Base-by-base conservation (phyloP, 2,888 invertebrate genomes). In the Synanthedon tipuliformis region DNA sequence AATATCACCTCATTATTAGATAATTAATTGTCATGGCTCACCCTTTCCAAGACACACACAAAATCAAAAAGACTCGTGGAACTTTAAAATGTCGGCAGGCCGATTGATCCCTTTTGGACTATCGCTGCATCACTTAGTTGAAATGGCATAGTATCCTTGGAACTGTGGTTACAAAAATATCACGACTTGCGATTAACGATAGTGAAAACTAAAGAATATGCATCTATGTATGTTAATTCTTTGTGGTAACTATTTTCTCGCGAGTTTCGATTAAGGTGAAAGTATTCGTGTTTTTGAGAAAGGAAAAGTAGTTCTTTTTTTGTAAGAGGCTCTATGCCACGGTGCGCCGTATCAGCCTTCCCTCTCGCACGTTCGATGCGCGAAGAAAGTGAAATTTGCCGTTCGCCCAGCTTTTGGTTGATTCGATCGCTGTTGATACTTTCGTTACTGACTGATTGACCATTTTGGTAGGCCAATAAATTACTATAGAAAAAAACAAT, bases 261-360 rank as follows among this genome's bases (percentile, higher is more conserved):
- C 67, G 64, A 65, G 75, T 79, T 81, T 81, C 73, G 79, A 77
- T 73, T 66, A 65, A 69, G 81, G 86, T 78, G 86, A 86, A 86
- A 86, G 86, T 84, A 77, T 72, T 78, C 74, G 72, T 73, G 70
- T 82, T 50, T 81, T 85, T 82, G 78, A 81, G 86, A 85, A 86
- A 85, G 85, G 78, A 84, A 84, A 84, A 83, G 85, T 82, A 77
- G 78, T 75, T 81, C 82, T 84, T 84, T 80, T 80, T 76, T 76
- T 67, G 72, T 68, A 70, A 71, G 75, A 72, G 69, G 75, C 70
- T 69, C 73, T 78, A 71, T 74, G 80, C 53, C 50, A 52, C 55
- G 49, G 50, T 52, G 50, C 53, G 55, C 54, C 53, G 54, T 54
- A 52, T 52, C 40, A 59, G 53, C 55, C 55, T 55, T 58, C 59